Percentiles rank a stretch among this genome's conserved stretches.
phyloP scores from a whole-genome alignment of 2,113 vertebrate species.

The Myrmophylax atrothorax region DNA sequence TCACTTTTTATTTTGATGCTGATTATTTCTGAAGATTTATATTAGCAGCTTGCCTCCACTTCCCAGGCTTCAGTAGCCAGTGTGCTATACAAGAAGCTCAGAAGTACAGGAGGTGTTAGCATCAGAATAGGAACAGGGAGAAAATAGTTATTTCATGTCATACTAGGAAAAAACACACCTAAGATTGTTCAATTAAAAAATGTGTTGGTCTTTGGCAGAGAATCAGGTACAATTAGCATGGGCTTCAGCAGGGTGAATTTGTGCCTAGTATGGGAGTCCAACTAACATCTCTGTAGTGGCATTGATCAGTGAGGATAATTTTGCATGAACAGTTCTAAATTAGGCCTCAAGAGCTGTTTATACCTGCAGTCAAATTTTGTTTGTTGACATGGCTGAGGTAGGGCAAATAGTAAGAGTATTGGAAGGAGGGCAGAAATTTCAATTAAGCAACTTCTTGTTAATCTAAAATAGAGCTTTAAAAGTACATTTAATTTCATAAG shows the following conservation, averaged over 20 bases:
- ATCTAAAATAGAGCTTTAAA: not conserved
- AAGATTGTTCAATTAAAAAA: not conserved
- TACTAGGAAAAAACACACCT: not conserved
- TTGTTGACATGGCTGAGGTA: not conserved
- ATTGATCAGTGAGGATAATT: not conserved
- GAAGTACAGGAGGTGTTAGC: not conserved
- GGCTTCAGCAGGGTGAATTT: not conserved
- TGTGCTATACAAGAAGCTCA: not conserved
- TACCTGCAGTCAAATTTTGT: not conserved
- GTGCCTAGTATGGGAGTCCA: not conserved
- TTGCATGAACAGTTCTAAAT: not conserved
- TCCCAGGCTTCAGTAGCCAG: not conserved
- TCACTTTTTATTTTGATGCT: not conserved
- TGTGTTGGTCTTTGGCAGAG: fast-evolving
- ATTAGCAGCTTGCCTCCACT: not conserved
- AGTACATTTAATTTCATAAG: not conserved
- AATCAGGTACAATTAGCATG: not conserved
- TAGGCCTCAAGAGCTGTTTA: not conserved
- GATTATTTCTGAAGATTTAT: constrained; percentile 26
- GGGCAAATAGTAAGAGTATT: not conserved
- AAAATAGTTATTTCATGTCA: not conserved
- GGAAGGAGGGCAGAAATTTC: not conserved
- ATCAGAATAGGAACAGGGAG: not conserved
- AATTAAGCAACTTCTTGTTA: not conserved
- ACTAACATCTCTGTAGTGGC: not conserved